Evolutionary conservation across 92 coral and sea anemone genomes (phyloP).

Genomic region (Montipora capitata): DNA sequence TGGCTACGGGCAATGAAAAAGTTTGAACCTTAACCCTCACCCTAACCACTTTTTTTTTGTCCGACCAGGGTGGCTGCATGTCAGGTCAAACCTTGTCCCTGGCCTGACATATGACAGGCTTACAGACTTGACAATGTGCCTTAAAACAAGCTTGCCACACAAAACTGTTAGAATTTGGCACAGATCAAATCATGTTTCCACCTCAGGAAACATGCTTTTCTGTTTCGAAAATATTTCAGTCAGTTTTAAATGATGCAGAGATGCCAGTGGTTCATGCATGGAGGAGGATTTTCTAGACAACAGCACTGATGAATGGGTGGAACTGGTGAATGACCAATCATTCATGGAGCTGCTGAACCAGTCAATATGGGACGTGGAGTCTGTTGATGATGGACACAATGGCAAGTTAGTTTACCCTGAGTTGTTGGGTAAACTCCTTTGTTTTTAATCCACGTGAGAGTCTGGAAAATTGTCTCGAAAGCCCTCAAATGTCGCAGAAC

Average conservation of each 20-base stretch:
- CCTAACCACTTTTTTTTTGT: too few relatives aligned
- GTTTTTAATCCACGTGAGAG: too few relatives aligned
- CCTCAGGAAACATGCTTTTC: conserved; percentile 49
- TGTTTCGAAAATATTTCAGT: conserved; percentile 34
- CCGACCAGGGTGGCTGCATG: too few relatives aligned
- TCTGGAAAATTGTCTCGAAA: too few relatives aligned
- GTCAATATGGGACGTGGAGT: conserved; percentile 40
- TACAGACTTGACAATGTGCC: too few relatives aligned
- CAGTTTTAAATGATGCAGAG: conserved; percentile 48
- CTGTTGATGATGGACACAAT: conserved; percentile 1
- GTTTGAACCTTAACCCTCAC: too few relatives aligned
- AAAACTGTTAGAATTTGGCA: conserved; percentile 55
- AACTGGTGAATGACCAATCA: conserved; percentile 33
- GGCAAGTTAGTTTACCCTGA: conserved; percentile 26
- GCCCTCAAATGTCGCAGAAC: too few relatives aligned
- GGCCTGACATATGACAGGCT: too few relatives aligned
- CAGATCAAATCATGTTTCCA: conserved; percentile 63
- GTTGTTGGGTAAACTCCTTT: neutral
- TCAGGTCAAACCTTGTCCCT: too few relatives aligned
- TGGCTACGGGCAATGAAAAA: too few relatives aligned
- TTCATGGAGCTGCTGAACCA: conserved; percentile 56
- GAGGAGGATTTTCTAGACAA: conserved; percentile 35
- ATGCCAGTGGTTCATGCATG: conserved; percentile 14
- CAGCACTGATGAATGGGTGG: conserved; percentile 44
- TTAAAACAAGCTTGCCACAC: conserved; percentile 29